Conservation (phyloP, 2,888 invertebrate species). For the Netelia virgata region DNA sequence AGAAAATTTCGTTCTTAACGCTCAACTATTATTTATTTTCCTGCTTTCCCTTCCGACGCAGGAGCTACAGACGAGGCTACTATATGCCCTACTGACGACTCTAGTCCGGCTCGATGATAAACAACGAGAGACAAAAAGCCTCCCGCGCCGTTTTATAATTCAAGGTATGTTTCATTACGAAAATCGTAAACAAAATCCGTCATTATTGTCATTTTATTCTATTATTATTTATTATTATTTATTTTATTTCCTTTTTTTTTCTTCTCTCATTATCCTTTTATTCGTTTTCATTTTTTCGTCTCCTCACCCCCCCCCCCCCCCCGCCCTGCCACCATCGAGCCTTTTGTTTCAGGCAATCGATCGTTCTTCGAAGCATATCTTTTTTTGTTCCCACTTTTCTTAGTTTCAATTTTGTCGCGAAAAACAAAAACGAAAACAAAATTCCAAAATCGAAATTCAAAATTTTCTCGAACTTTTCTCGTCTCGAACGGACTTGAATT, state of each 20-base stretch:
- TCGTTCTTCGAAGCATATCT: background rate
- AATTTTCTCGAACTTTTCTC: slow-evolving; percentile 2
- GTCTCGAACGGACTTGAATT: background rate
- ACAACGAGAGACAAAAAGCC: slow-evolving; percentile 56
- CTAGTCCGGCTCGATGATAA: slow-evolving; percentile 73
- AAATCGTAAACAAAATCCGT: slow-evolving; percentile 35
- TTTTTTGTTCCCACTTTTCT: no score
- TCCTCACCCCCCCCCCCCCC: background rate
- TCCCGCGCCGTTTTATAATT: slow-evolving; percentile 66
- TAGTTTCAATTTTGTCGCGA: background rate
- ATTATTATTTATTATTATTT: slow-evolving; percentile 18
- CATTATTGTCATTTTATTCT: slow-evolving; percentile 42
- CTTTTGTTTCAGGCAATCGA: background rate
- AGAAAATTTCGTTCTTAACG: slow-evolving; percentile 67
- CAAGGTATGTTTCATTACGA: slow-evolving; percentile 65
- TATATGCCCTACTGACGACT: slow-evolving; percentile 89
- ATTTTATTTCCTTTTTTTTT: background rate
- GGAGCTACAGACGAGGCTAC: slow-evolving; percentile 90
- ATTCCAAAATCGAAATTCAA: slow-evolving; percentile 6
- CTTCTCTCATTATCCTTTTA: slow-evolving; percentile 48
- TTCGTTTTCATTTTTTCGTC: slow-evolving; percentile 16
- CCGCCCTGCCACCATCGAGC: background rate
- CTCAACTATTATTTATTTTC: slow-evolving; percentile 69
- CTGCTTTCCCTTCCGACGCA: slow-evolving; percentile 78
- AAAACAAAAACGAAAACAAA: background rate